Base-by-base conservation (phyloP, 2,888 invertebrate species). In the Stenichneumon culpator region DNA sequence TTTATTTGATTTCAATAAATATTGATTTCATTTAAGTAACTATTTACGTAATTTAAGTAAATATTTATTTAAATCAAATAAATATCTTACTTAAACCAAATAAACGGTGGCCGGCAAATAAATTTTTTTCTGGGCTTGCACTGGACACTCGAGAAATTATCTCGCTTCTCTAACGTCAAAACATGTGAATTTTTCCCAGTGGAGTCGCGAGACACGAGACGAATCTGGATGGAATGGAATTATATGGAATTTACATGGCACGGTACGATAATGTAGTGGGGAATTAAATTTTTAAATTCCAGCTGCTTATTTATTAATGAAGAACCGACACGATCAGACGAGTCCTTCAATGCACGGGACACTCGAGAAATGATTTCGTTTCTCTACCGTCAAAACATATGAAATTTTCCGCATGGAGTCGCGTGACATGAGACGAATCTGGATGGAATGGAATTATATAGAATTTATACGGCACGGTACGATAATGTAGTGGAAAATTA, bases 181-280 rank as follows among this genome's bases (percentile, higher is more conserved):
- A 32, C 28, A 28, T 32, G 32, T 63, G 32, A 32, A 14, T 63
- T 63, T 63, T 63, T 63, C n/a, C 6, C 28, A 7, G 28, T 32
- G 63, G 32, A 32, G n/a, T 63, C 63, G 16, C 63, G 63, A 14
- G 63, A 63, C 63, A 28, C 5, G 63, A 63, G n/a, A 28, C 32
- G 63, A 63, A 28, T 16, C 28, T 32, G 16, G 5, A 28, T 3
- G 6, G 16, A 32, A 63, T 32, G 32, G n/a, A n/a, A 63, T 32
- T 28, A 5, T 28, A 28, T 63, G 25, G 25, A 14, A 57, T 28
- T n/a, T 28, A 14, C n/a, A 28, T 63, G 25, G 25, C 9, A 25
- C 5, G 9, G 9, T 14, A 3, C 32, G 16, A 63, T 47, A 63
- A 32, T 16, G n/a, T 32, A 63, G 63, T 16, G 32, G 16, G 32